Evolutionary conservation across 2,888 invertebrate genomes (phyloP).

Genomic region (Saturnia pavonia): DNA sequence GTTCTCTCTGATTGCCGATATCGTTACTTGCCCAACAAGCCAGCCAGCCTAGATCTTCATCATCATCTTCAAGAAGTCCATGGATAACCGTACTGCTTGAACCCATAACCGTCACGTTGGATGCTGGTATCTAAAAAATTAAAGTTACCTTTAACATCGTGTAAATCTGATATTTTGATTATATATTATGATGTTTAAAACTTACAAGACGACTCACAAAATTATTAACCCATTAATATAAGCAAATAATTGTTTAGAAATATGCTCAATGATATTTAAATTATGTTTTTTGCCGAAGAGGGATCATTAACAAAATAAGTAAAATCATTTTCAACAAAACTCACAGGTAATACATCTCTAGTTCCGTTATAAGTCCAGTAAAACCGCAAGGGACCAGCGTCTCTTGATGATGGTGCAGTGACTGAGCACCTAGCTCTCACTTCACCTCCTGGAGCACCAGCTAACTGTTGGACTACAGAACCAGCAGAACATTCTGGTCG

Average conservation of each 20-base stretch:
- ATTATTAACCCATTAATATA: too few species aligned
- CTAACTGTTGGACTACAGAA: conserved; percentile 85
- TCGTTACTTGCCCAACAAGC: conserved; percentile 94
- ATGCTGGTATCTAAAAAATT: conserved; percentile 75
- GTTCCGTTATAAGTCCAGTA: conserved; percentile 94
- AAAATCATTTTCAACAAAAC: conserved; percentile 32
- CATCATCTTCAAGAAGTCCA: conserved; percentile 76
- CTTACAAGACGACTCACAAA: neutral
- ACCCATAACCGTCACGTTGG: conserved; percentile 75
- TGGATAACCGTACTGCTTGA: conserved; percentile 83
- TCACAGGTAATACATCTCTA: conserved; percentile 87
- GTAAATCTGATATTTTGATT: neutral
- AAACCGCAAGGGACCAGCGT: conserved; percentile 84
- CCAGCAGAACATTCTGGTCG: conserved; percentile 90
- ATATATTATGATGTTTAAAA: neutral
- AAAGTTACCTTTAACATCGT: neutral
- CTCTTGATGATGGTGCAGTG: conserved; percentile 87
- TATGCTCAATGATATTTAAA: too few species aligned
- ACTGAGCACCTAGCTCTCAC: conserved; percentile 90
- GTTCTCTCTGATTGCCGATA: conserved; percentile 89
- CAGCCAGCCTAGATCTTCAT: conserved; percentile 89
- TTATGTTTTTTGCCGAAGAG: too few species aligned
- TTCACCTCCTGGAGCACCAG: conserved; percentile 87
- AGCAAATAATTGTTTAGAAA: too few species aligned
- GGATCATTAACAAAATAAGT: too few species aligned